Evolutionary conservation across 2,888 invertebrate species (phyloP).

Genomic region (Lysandra coridon): DNA sequence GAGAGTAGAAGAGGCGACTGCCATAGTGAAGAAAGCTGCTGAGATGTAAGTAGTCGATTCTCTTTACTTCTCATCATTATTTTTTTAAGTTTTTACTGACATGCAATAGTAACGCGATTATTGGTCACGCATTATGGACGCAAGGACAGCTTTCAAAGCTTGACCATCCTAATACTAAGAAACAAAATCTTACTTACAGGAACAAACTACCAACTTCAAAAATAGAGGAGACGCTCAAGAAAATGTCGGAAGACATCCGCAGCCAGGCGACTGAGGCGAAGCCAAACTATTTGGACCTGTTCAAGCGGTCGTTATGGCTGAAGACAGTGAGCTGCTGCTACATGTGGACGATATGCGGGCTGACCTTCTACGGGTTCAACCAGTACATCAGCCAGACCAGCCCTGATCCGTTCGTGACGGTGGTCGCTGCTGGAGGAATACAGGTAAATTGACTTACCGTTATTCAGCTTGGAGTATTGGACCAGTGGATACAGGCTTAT

Average conservation of each 20-base stretch:
- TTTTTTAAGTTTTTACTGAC: neutral
- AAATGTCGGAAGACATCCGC: constrained; percentile 52
- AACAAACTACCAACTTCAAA: constrained; percentile 61
- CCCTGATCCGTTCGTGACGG: constrained; percentile 90
- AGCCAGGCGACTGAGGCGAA: constrained; percentile 53
- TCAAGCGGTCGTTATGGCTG: constrained; percentile 82
- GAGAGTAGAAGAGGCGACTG: constrained; percentile 81
- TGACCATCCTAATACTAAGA: neutral
- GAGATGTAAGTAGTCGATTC: constrained; percentile 55
- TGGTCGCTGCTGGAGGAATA: constrained; percentile 81
- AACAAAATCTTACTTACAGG: neutral
- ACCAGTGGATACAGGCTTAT: too few relatives aligned
- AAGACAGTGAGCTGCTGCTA: constrained; percentile 84
- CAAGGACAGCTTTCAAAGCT: neutral
- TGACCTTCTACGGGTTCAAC: constrained; percentile 91
- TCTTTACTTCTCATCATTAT: neutral
- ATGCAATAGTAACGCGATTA: neutral
- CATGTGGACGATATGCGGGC: constrained; percentile 90
- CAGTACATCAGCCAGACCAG: constrained; percentile 90
- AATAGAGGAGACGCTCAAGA: constrained; percentile 68
- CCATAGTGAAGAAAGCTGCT: constrained; percentile 85
- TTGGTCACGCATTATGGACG: neutral
- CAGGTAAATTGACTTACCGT: constrained; percentile 52
- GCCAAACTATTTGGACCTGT: constrained; percentile 81
- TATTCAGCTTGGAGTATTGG: too few relatives aligned